Conservation (phyloP, 2,113 vertebrate species). For the Heliornis fulica region DNA sequence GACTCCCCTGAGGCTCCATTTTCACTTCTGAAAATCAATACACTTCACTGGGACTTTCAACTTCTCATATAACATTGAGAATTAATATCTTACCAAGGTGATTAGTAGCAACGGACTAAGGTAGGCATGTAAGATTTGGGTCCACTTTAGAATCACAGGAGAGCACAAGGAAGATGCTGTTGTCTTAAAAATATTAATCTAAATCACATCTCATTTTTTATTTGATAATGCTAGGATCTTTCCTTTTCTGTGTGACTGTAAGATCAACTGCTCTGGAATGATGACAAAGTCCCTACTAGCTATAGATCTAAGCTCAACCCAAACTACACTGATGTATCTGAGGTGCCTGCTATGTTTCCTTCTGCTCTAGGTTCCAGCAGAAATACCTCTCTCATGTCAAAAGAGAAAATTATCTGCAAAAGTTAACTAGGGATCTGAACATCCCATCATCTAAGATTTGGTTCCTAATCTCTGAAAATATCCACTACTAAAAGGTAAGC, state of each 20-base stretch:
- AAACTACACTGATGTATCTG: background rate
- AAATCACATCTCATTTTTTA: background rate
- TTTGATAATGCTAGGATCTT: background rate
- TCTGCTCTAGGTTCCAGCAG: background rate
- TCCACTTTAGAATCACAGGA: background rate
- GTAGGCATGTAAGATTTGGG: background rate
- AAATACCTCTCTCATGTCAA: background rate
- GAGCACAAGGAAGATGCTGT: background rate
- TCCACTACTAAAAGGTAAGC: background rate
- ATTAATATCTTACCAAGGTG: background rate
- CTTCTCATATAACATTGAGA: background rate
- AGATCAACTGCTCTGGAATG: background rate
- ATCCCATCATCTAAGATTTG: background rate
- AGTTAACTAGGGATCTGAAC: background rate
- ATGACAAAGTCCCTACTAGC: background rate
- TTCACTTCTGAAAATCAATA: background rate
- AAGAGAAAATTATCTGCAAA: background rate
- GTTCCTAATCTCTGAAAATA: background rate
- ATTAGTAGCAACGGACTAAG: background rate
- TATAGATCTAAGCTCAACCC: background rate
- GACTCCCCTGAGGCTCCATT: background rate
- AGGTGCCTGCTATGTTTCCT: background rate
- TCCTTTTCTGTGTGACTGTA: background rate
- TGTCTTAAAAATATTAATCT: background rate
- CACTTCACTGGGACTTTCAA: background rate